Evolutionary conservation across 2,797 vertebrate genomes (phyloP).

Genomic region (Halcyon leucocephala): DNA sequence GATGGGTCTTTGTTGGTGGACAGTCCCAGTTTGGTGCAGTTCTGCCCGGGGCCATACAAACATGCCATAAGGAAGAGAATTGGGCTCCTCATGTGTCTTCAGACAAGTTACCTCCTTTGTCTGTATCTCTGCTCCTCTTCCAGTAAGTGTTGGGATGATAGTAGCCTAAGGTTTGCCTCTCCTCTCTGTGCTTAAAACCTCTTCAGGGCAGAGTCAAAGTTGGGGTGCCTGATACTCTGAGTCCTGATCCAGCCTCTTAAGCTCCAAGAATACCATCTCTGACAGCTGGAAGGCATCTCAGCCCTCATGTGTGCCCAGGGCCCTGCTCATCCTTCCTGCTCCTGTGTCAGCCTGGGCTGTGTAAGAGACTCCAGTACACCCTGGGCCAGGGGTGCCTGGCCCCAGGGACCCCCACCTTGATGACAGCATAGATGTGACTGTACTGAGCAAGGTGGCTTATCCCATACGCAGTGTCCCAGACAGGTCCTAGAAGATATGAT

Average conservation of each 20-base stretch:
- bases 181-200: not conserved
- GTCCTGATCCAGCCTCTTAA: not conserved
- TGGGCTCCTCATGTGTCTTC: not conserved
- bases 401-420: fast-evolving
- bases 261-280: not conserved
- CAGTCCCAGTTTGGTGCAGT: too few species aligned
- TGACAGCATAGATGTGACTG: fast-evolving
- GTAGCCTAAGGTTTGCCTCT: not conserved
- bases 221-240: not conserved
- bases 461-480: fast-evolving
- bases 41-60: not conserved
- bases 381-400: too few species aligned
- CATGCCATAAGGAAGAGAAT: too few species aligned
- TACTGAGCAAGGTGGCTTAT: fast-evolving
- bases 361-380: fast-evolving
- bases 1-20: not conserved
- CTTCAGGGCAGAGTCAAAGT: not conserved
- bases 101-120: not conserved
- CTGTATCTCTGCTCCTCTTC: not conserved
- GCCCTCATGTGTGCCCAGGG: not conserved
- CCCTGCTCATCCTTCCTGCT: too few species aligned
- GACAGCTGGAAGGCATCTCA: not conserved
- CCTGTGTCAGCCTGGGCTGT: not conserved
- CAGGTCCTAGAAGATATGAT: not conserved
- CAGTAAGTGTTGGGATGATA: not conserved